Base-by-base conservation (phyloP, 2,797 vertebrate species). In the Lates japonicus region DNA sequence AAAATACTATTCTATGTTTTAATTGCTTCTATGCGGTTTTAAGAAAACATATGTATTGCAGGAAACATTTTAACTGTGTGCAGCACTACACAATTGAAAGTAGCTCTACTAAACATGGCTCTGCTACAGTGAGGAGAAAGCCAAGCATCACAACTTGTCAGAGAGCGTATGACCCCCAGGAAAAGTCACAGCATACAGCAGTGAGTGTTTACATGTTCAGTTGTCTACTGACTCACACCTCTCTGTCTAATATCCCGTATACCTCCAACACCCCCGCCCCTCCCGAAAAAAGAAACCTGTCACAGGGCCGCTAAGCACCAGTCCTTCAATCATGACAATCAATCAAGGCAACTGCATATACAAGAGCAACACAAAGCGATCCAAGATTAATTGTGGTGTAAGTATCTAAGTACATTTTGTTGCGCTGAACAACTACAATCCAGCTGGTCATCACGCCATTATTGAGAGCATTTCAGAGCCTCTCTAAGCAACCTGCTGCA, bases 211-310 rank as follows among this genome's bases (percentile, higher is more conserved):
- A 74, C 13, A 17, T 57, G 52, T 72, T 22, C 37, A 66, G 37
- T 70, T 42, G 25, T 84, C 49, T 25, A 44, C 57, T 71, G 87
- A 82, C 76, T 89, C 77, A 74, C 74, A 82, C 58, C 33, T 85
- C 74, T 64, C 72, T 80, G 77, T 83, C 70, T 73, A 77, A 84
- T 76, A 64, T 65, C 69, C 68, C 59, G 25, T 29, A 70, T 67
- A 80, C 31, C 29, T 66, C 72, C 20, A 65, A 68, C 70, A 60
- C 46, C 25, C 55, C 70, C 49, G 39, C 48, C 59, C 37, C 39
- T 70, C 22, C 49, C 49, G 64, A 29, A 75, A 51, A 78, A 54
- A 78, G 44, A 81, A 66, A 71, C 19, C 77, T 73, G 63, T 76
- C 64, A 78, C 70, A 69, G 54, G 57, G 83, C 48, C 0, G 12